Evolutionary conservation across 2,113 vertebrate species (phyloP), one percentile per base, ranked within the genome.

Genomic region (Sturnira hondurensis): DNA sequence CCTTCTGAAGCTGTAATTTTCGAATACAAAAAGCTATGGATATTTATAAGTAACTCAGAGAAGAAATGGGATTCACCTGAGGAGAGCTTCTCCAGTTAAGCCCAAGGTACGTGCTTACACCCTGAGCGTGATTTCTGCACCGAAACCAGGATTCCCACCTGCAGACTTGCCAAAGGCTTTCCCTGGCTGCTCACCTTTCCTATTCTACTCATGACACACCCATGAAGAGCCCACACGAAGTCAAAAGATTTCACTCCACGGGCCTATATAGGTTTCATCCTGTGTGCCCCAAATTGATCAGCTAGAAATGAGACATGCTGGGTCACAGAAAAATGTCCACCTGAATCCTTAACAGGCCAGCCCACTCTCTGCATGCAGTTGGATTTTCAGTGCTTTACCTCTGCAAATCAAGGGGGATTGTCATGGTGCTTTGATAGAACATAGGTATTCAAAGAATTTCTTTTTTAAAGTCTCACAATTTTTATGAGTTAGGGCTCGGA

Each of bases 1-100:
- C 22, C 26, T 93, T 74, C 16, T 74, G 94, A 96, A 97, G 89
- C 73, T 77, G 83, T 36, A 15, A 50, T 89, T 78, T 95, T 93
- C 81, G 93, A 92, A 94, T 58, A 77, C 47, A 74, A 68, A 68
- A 95, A 89, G 20, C 58, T 26, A 56, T 1, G 92, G 7, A 43
- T 0, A 73, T 24, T 71, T 56, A 15, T 45, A 52, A 58, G 54
- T 78, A 65, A 76, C 74, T 89, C 22, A 50, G 45, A 73, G 19
- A 41, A 71, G 41, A n/a, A 88, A 56, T 31, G 56, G 54, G 22
- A 84, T 78, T 56, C 61, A 76, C 45, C 15, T n/a, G 54, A 36
- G 45, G n/a, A 45, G 20, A 87, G n/a, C 4, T 43, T 73, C n/a
- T 45, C 38, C 52, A 36, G 20, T n/a, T 63, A 67, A 93, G 28